Conservation (phyloP, 1,140 invertebrate species). For the Glomeris maerens region DNA sequence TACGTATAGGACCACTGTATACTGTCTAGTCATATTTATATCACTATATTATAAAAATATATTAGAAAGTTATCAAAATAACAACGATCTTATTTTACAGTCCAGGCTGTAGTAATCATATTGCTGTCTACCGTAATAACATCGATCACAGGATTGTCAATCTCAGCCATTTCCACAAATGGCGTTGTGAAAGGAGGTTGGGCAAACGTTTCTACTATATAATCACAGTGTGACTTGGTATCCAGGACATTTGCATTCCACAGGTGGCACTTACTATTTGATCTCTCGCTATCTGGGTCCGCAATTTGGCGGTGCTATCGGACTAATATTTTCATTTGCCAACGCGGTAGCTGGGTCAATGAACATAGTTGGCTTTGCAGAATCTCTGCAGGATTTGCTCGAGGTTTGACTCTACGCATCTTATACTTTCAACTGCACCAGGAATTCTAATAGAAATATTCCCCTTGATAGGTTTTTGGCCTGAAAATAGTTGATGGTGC, state of each 20-base stretch:
- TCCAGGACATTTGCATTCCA: constrained; percentile 15
- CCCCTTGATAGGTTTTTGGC: constrained; percentile 17
- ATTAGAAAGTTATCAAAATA: too few species aligned
- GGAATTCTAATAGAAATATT: too few species aligned
- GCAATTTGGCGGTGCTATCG: constrained; percentile 94
- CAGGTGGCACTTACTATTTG: constrained; percentile 92
- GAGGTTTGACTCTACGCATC: too few species aligned
- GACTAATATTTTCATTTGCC: constrained; percentile 90
- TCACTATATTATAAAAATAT: too few species aligned
- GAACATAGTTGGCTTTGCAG: constrained; percentile 96
- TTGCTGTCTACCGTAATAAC: constrained; percentile 67
- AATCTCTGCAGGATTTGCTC: constrained; percentile 52
- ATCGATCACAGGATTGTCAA: constrained; percentile 37
- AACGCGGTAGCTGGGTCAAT: constrained; percentile 92
- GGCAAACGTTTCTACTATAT: too few species aligned
- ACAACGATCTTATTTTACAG: too few species aligned
- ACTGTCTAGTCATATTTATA: too few species aligned
- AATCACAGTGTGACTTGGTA: too few species aligned
- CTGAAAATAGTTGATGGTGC: constrained; percentile 26
- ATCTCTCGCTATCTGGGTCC: constrained; percentile 94
- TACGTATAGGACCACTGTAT: too few species aligned
- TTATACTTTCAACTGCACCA: too few species aligned
- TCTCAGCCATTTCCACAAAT: constrained; percentile 42
- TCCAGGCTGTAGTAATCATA: constrained; percentile 58
- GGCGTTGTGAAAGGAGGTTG: constrained; percentile 41